Evolutionary conservation across 2,888 invertebrate species (phyloP).

Genomic region (Noctua fimbriata): DNA sequence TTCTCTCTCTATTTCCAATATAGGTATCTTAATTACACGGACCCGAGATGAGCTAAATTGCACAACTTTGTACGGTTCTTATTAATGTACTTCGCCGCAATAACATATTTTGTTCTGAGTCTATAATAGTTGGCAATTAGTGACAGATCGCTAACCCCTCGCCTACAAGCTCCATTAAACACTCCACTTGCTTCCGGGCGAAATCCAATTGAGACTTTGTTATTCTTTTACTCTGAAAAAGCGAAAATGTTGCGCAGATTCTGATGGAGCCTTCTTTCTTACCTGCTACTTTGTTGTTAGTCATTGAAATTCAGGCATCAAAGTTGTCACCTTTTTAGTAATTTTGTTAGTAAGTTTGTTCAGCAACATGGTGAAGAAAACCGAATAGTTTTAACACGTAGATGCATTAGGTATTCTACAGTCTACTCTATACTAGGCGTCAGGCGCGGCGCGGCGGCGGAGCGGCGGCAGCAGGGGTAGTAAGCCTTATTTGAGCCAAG

Average conservation of each 20-base stretch:
- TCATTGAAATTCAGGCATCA: slow-evolving; percentile 57
- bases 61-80: slow-evolving; percentile 62
- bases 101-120: slow-evolving; percentile 61
- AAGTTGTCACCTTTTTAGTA: slow-evolving; percentile 58
- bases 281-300: slow-evolving; percentile 34
- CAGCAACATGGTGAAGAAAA: slow-evolving; percentile 66
- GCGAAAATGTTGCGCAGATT: slow-evolving; percentile 25
- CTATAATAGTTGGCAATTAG: slow-evolving; percentile 64
- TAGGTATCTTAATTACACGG: slow-evolving; percentile 32
- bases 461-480: slow-evolving; percentile 83
- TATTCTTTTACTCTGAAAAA: slow-evolving; percentile 43
- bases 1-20: slow-evolving; percentile 40
- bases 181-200: slow-evolving; percentile 55
- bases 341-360: slow-evolving; percentile 58
- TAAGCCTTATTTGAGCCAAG: slow-evolving; percentile 89
- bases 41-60: slow-evolving; percentile 36
- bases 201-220: slow-evolving; percentile 59
- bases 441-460: slow-evolving; percentile 80
- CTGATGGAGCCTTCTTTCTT: slow-evolving; percentile 8
- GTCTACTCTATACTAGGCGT: slow-evolving; percentile 83
- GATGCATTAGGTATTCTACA: slow-evolving; percentile 86
- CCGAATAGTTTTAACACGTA: slow-evolving; percentile 74
- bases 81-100: slow-evolving; percentile 61
- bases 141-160: slow-evolving; percentile 60
- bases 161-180: slow-evolving; percentile 64